A percentile compares a stretch with the other conserved stretches of the same genome.
These are phyloP conservation scores for Thereva nobilitata DNA, from an alignment of 2,888 invertebrate species.

Conservation along the genomic window DNA sequence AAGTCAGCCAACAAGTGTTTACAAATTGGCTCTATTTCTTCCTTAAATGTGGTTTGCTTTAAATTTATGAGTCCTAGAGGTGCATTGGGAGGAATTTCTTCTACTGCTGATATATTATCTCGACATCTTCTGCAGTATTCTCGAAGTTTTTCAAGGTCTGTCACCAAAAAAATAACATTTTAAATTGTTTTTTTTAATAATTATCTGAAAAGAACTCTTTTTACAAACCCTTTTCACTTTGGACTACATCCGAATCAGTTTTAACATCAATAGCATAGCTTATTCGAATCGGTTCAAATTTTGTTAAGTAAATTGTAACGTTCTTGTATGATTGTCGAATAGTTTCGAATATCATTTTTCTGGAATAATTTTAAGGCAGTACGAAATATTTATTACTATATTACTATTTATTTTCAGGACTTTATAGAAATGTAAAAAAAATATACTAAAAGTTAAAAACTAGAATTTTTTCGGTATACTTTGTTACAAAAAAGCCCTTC, in stretches of 20 bases:
- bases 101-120: slow-evolving; percentile 69
- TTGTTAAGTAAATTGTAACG: slow-evolving; percentile 66
- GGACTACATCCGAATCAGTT: slow-evolving; percentile 67
- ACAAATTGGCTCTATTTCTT: slow-evolving; percentile 72
- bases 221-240: slow-evolving; percentile 65
- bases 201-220: too few species aligned
- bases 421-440: too few species aligned
- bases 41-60: slow-evolving; percentile 72
- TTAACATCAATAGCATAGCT: slow-evolving; percentile 73
- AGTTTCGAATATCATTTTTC: slow-evolving; percentile 62
- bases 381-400: background rate
- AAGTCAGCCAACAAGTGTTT: slow-evolving; percentile 69
- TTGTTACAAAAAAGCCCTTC: too few species aligned
- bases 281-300: slow-evolving; percentile 68
- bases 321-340: slow-evolving; percentile 67
- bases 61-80: slow-evolving; percentile 75
- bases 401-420: background rate
- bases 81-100: slow-evolving; percentile 68
- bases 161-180: background rate
- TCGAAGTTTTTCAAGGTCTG: slow-evolving; percentile 68
- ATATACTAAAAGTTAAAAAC: too few species aligned
- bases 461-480: too few species aligned
- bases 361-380: slow-evolving; percentile 32
- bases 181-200: too few species aligned
- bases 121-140: slow-evolving; percentile 70